Percentiles rank a stretch among this genome's conserved stretches.
These are phyloP conservation scores for Polypedilum pembai DNA, from an alignment of 1,140 invertebrate genomes.

Conservation along the genomic window DNA sequence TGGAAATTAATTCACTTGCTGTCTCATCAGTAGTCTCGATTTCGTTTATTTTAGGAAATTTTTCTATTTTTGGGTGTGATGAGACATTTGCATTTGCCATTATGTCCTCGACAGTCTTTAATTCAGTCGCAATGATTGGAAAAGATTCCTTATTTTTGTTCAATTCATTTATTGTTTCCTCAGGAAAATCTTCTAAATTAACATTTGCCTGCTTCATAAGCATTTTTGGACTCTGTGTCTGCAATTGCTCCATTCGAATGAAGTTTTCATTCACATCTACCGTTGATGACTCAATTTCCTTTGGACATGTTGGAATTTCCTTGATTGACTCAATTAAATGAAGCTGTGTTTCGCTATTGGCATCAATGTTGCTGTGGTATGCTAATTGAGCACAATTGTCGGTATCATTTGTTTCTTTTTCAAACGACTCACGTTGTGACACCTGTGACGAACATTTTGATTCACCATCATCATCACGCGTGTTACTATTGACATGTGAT, in stretches of 20 bases:
- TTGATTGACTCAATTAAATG: slow-evolving; percentile 30
- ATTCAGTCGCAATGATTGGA: neutral
- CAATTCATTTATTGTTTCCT: neutral
- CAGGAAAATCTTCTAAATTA: neutral
- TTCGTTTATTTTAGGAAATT: neutral
- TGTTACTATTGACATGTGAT: neutral
- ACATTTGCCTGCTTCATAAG: slow-evolving; percentile 11
- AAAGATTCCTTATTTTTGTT: neutral
- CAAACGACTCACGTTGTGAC: slow-evolving; percentile 46
- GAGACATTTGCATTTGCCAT: neutral
- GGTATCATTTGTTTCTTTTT: slow-evolving; percentile 48
- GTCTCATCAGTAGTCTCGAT: neutral
- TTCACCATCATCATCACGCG: slow-evolving; percentile 37
- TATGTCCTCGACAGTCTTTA: neutral
- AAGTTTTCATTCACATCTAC: neutral
- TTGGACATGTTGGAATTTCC: neutral
- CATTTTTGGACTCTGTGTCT: neutral
- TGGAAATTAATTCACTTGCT: neutral
- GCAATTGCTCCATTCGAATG: neutral
- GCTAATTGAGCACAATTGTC: slow-evolving; percentile 40
- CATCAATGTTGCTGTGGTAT: slow-evolving; percentile 37
- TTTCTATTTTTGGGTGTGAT: neutral
- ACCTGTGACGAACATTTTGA: slow-evolving; percentile 49
- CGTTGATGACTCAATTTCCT: neutral
- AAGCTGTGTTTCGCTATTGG: slow-evolving; percentile 38